Evolutionary conservation across 2,797 vertebrate genomes (phyloP), one percentile per base, ranked within the genome.

Genomic region (Hephaestus fuliginosus): DNA sequence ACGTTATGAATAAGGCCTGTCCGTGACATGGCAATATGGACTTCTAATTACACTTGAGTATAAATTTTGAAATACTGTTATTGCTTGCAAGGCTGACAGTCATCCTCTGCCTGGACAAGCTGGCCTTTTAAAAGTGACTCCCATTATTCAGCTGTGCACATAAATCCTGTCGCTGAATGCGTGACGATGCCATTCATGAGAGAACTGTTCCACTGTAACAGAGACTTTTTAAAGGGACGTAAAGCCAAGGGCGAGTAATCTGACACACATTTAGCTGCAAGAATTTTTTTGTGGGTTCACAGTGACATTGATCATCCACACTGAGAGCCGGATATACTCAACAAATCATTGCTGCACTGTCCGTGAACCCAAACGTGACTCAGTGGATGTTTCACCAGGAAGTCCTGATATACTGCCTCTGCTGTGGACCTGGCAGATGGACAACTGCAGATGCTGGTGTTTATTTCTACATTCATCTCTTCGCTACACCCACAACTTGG

Each of bases 151-250:
- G 9, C 30, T 58, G 62, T 51, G 14, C 25, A 36, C 43, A 43
- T 56, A 22, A 80, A 33, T 22, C 17, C 20, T 63, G 51, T 58
- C 20, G 4, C 13, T 11, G 30, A 33, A 1, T 28, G 43, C 64
- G 62, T 28, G 0, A 22, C 17, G 57, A 44, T 30, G 30, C 14
- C 36, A 28, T 74, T 68, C 44, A 39, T 5, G 46, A 30, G 28
- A 25, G 43, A 80, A 49, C 63, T n/a, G 39, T 60, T 57, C 52
- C 43, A 51, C 14, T 41, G 52, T 7, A 39, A 18, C 56, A 43
- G n/a, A 82, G 76, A 70, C 76, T 67, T 83, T 83, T 78, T 5
- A 85, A 71, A 71, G 72, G 72, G 86, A 82, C 52, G 51, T 7
- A 7, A 33, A 30, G 11, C 25, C 70, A 74, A 72, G 77, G 79